Evolutionary conservation across 2,797 vertebrate species (phyloP).

Genomic region (Notoglanidium macrostoma): DNA sequence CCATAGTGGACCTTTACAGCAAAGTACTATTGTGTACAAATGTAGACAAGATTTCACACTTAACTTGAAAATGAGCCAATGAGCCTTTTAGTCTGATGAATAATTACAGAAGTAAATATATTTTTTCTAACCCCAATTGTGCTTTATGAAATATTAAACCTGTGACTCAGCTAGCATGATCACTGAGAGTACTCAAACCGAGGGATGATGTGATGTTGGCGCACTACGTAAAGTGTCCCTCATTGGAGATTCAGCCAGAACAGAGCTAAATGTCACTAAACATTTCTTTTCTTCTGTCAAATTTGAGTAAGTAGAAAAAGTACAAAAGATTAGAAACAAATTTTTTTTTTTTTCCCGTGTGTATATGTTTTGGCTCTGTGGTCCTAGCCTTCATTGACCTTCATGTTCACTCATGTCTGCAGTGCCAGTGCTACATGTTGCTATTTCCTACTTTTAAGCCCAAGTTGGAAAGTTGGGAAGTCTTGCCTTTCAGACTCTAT

Average conservation of each 20-base stretch:
- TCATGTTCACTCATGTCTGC: background rate
- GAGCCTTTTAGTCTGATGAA: background rate
- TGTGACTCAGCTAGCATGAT: background rate
- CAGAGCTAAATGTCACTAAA: background rate
- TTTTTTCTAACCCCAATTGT: too few species aligned
- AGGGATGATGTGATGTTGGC: background rate
- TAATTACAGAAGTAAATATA: background rate
- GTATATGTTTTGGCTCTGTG: background rate
- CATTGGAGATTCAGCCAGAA: background rate
- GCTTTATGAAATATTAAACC: background rate
- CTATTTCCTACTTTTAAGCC: background rate
- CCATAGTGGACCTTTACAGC: background rate
- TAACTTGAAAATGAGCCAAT: background rate
- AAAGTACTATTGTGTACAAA: background rate
- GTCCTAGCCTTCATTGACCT: background rate
- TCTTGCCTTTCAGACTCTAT: constrained; percentile 1
- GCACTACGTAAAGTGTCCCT: too few species aligned
- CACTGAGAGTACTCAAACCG: background rate
- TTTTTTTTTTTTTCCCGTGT: too few species aligned
- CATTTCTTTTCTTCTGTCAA: background rate
- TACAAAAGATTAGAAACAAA: background rate
- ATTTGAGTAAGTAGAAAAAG: background rate
- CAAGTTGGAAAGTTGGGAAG: background rate
- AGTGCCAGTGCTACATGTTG: background rate
- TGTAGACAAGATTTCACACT: background rate